Conservation (phyloP, 2,113 vertebrate species). For the Orcinus orca region DNA sequence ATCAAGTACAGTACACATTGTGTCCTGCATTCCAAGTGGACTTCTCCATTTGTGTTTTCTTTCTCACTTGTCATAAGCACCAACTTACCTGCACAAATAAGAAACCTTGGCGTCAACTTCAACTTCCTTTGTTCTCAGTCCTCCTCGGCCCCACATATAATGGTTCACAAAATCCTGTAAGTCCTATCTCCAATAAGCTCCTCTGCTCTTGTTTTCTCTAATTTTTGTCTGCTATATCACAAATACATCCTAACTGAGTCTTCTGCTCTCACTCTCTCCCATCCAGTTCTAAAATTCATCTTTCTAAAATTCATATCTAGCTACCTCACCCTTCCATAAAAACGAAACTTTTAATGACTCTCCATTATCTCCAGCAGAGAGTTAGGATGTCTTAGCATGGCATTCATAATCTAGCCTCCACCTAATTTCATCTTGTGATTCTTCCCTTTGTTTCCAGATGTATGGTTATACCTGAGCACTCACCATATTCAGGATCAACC, state of each 20-base stretch:
- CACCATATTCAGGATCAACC: background rate
- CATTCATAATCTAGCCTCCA: background rate
- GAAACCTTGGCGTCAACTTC: background rate
- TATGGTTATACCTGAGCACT: background rate
- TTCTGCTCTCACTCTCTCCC: background rate
- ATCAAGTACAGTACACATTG: background rate
- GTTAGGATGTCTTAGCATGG: background rate
- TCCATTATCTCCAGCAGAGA: background rate
- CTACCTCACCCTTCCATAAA: background rate
- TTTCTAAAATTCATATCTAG: background rate
- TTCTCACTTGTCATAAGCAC: background rate
- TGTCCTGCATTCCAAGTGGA: background rate
- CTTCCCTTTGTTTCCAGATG: background rate
- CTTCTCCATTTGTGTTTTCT: background rate
- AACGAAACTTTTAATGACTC: background rate
- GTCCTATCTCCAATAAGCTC: background rate
- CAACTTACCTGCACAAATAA: background rate
- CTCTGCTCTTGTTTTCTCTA: background rate
- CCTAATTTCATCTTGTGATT: background rate
- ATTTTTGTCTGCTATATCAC: background rate
- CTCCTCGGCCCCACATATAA: background rate
- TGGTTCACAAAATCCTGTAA: background rate
- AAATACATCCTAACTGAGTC: background rate
- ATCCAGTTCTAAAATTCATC: background rate
- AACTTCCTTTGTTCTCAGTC: background rate